phyloP scores from a whole-genome alignment of 2,797 vertebrate species.

The Poeciliopsis gracilis region DNA sequence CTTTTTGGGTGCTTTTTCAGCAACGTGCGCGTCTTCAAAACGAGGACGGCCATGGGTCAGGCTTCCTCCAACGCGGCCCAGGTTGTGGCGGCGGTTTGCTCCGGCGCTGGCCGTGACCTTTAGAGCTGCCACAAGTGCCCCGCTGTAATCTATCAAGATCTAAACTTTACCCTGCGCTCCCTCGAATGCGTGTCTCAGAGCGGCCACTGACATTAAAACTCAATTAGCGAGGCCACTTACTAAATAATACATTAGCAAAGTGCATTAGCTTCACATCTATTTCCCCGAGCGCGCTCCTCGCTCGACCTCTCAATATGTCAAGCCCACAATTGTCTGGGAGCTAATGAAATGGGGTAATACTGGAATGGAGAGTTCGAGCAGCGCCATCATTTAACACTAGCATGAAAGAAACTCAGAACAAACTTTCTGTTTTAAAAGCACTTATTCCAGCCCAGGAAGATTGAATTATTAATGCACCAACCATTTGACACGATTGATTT shows the following conservation, averaged over 20 bases:
- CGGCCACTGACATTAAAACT: conserved; percentile 84
- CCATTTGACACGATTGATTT: background rate
- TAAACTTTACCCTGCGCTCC: conserved; percentile 75
- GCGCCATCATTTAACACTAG: conserved; percentile 46
- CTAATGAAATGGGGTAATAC: conserved; percentile 60
- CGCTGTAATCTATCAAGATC: conserved; percentile 81
- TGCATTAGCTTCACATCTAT: conserved; percentile 76
- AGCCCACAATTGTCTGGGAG: conserved; percentile 55
- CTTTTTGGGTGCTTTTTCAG: background rate
- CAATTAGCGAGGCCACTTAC: conserved; percentile 81
- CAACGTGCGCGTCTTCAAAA: conserved; percentile 19
- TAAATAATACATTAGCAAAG: conserved; percentile 85
- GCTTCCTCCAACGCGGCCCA: conserved; percentile 46
- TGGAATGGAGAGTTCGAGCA: conserved; percentile 58
- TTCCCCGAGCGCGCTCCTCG: conserved; percentile 64
- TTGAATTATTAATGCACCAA: background rate
- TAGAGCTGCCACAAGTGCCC: conserved; percentile 67
- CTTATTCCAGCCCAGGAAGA: background rate
- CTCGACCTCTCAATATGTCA: conserved; percentile 79
- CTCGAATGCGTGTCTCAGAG: conserved; percentile 76
- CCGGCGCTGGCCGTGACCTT: conserved; percentile 74
- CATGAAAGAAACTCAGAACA: conserved; percentile 2
- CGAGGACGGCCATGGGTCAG: background rate
- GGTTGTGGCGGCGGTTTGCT: conserved; percentile 59
- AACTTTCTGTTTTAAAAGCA: background rate